Evolutionary conservation across 2,888 invertebrate species (phyloP), one percentile per base, ranked within the genome.

Genomic region (Polymixis lichenea): DNA sequence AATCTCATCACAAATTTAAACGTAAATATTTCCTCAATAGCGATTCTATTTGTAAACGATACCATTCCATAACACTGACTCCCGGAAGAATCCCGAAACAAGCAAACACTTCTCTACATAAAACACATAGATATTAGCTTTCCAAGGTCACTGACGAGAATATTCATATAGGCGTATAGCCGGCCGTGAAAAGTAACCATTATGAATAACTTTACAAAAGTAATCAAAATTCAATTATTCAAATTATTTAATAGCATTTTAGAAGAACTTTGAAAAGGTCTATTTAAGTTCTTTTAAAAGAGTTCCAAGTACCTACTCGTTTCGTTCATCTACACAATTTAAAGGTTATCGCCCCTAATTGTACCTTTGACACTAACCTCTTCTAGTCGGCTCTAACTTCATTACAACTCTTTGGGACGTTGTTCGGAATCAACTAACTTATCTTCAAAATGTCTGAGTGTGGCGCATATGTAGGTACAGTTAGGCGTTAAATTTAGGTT

Each of bases 221-320:
- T 56, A 22, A 70, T 53, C 60, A 61, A 46, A 38, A 77, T 67
- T 25, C 17, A 58, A 78, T 78, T 64, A 77, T 78, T 64, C 19
- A 56, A 69, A 62, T 51, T 28, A 22, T 32, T 43, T n/a, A 32
- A 55, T 38, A 46, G 25, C 19, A 49, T n/a, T 67, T 56, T 53
- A 17, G 13, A 70, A 64, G 51, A 70, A 58, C 13, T 56, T 64
- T 58, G 49, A 64, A 43, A 77, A 56, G 43, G 38, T 56, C 9
- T 28, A 55, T 69, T 51, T 51, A 51, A 77, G 9, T 43, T 46
- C n/a, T 77, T 77, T 58, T 8, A 43, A 43, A 51, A 51, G 51
- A 70, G 28, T 43, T 56, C 17, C n/a, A 56, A 78, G 38, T 49
- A 51, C 32, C 5, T 32, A 22, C 28, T 43, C 69, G 77, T 58